Conservation (phyloP, 2,888 invertebrate genomes). For the Oscheius sp. region DNA sequence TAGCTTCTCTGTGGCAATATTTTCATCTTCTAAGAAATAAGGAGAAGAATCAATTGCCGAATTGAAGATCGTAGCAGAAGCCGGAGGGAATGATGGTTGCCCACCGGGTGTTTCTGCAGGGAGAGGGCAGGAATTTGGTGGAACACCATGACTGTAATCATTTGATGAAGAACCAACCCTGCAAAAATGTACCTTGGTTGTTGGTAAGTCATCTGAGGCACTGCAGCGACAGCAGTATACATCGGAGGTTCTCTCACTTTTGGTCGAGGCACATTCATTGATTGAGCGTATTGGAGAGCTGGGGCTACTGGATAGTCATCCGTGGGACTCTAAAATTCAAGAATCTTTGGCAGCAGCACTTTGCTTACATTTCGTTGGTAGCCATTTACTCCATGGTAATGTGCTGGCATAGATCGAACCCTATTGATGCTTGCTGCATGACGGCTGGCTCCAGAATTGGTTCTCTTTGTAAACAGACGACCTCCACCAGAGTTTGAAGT, state of each 20-base stretch:
- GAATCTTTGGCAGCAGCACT: neutral
- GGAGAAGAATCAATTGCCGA: neutral
- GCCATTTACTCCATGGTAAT: slow-evolving; percentile 46
- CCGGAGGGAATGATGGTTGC: slow-evolving; percentile 56
- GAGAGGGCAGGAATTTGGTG: slow-evolving; percentile 44
- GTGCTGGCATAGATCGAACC: slow-evolving; percentile 64
- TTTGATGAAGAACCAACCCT: neutral
- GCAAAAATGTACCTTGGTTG: neutral
- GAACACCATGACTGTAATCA: slow-evolving; percentile 17
- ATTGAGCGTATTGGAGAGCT: slow-evolving; percentile 45
- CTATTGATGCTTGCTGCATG: slow-evolving; percentile 54
- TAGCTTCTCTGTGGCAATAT: slow-evolving; percentile 41
- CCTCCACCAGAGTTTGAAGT: slow-evolving; percentile 33
- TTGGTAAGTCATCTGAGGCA: slow-evolving; percentile 15
- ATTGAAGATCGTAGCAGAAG: slow-evolving; percentile 52
- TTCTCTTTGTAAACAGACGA: slow-evolving; percentile 51
- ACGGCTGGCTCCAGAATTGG: slow-evolving; percentile 49
- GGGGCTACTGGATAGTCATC: slow-evolving; percentile 32
- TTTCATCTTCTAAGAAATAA: slow-evolving; percentile 33
- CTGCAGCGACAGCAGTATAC: slow-evolving; percentile 40
- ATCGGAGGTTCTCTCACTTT: slow-evolving; percentile 52
- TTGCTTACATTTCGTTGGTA: slow-evolving; percentile 41
- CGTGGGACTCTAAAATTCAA: slow-evolving; percentile 26
- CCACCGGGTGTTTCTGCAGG: slow-evolving; percentile 54
- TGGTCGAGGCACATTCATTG: slow-evolving; percentile 43